Percentiles rank a stretch among this genome's conserved stretches.
These are phyloP conservation scores for Venustaconcha ellipsiformis DNA, from an alignment of 1,140 invertebrate genomes.

Conservation along the genomic window DNA sequence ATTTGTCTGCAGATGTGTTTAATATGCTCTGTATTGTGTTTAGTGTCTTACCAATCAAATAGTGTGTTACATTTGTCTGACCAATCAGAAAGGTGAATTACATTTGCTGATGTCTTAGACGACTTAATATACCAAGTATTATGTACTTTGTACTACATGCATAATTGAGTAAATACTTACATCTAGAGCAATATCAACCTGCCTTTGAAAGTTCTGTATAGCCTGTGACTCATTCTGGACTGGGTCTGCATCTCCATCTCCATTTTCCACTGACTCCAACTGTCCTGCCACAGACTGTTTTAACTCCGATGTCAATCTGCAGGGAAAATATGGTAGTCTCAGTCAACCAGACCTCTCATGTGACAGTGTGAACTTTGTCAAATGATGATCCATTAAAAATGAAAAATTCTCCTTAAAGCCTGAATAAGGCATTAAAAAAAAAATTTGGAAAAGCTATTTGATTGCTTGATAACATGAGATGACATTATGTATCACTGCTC, in stretches of 20 bases:
- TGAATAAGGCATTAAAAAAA: too few species aligned
- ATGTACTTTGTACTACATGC: too few species aligned
- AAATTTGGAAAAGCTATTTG: too few species aligned
- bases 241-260: constrained; percentile 15
- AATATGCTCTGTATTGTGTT: too few species aligned
- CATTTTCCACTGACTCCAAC: constrained; percentile 10
- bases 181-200: constrained; percentile 40
- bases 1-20: too few species aligned
- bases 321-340: neutral
- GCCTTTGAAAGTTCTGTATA: constrained; percentile 40
- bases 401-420: constrained; percentile 21
- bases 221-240: constrained; percentile 38
- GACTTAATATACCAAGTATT: too few species aligned
- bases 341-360: constrained; percentile 10
- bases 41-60: too few species aligned
- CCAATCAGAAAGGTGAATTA: too few species aligned
- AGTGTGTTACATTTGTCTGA: too few species aligned
- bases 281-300: constrained; percentile 36
- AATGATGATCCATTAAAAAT: constrained; percentile 7
- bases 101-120: too few species aligned
- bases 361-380: neutral
- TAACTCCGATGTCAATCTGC: constrained; percentile 17
- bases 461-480: too few species aligned
- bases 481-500: too few species aligned
- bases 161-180: constrained; percentile 8